Conservation (phyloP, 2,888 invertebrate genomes). For the Tethea ocularis region DNA sequence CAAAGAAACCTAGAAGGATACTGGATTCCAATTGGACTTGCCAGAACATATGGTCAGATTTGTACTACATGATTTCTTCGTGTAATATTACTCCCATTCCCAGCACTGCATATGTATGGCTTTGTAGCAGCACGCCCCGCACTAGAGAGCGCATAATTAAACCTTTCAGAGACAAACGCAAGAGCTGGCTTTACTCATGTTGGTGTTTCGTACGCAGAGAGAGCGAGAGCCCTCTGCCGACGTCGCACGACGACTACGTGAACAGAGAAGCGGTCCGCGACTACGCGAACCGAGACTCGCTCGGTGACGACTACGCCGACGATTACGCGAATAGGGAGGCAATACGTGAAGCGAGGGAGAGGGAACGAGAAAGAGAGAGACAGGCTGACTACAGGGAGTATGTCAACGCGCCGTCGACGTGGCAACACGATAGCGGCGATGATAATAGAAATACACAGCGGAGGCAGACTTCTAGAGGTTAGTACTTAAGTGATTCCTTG, state of each 20-base stretch:
- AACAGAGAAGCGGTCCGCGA: slow-evolving; percentile 74
- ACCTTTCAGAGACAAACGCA: slow-evolving; percentile 68
- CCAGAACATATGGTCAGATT: too few species aligned
- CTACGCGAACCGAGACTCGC: slow-evolving; percentile 75
- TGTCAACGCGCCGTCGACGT: slow-evolving; percentile 74
- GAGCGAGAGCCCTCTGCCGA: slow-evolving; percentile 74
- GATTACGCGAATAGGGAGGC: slow-evolving; percentile 81
- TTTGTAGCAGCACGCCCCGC: slow-evolving; percentile 50
- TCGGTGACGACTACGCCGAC: slow-evolving; percentile 77
- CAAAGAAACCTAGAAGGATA: neutral
- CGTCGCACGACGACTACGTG: slow-evolving; percentile 75
- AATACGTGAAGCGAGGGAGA: slow-evolving; percentile 74
- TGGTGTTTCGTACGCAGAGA: slow-evolving; percentile 81
- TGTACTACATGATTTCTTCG: too few species aligned
- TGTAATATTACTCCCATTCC: too few species aligned
- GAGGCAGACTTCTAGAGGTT: slow-evolving; percentile 65
- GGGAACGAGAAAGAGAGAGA: slow-evolving; percentile 65
- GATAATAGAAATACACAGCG: slow-evolving; percentile 75
- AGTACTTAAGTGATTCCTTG: too few species aligned
- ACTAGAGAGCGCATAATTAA: slow-evolving; percentile 55
- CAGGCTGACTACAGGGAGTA: slow-evolving; percentile 78
- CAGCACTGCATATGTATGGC: neutral
- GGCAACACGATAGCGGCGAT: slow-evolving; percentile 65
- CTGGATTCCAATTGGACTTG: neutral
- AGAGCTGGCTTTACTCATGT: slow-evolving; percentile 77